Conservation (phyloP, 2,797 vertebrate genomes). For the Dipus sagitta region DNA sequence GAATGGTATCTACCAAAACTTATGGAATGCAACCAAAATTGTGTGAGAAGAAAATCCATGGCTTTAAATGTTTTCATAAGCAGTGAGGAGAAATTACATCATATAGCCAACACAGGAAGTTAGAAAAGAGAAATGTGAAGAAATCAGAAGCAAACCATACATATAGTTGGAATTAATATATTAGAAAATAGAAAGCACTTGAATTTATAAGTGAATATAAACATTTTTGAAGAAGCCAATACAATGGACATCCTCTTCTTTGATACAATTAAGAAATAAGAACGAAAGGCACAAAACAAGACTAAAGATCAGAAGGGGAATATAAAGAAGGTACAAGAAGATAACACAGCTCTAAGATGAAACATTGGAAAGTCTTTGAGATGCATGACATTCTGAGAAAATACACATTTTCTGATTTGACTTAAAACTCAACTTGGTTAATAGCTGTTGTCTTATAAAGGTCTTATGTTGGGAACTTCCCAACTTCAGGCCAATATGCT, state of each 20-base stretch:
- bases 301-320: conserved; percentile 16
- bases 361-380: background rate
- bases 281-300: background rate
- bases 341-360: background rate
- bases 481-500: background rate
- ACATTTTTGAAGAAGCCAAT: conserved; percentile 13
- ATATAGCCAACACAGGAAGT: conserved; percentile 11
- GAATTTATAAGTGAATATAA: conserved; percentile 57
- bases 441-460: background rate
- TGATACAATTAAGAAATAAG: conserved; percentile 37
- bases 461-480: background rate
- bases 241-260: background rate
- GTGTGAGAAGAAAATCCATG: conserved; percentile 52
- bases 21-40: conserved; percentile 66
- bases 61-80: conserved; percentile 57
- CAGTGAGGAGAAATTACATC: conserved; percentile 48
- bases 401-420: conserved; percentile 39
- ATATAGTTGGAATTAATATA: conserved; percentile 47
- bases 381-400: conserved; percentile 31
- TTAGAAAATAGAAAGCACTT: conserved; percentile 61
- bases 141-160: conserved; percentile 44
- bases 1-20: background rate
- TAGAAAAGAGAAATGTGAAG: conserved; percentile 40
- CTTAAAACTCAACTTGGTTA: conserved; percentile 52
- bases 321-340: background rate